Conservation (phyloP, 2,888 invertebrate species). For the Lottia gigantea region DNA sequence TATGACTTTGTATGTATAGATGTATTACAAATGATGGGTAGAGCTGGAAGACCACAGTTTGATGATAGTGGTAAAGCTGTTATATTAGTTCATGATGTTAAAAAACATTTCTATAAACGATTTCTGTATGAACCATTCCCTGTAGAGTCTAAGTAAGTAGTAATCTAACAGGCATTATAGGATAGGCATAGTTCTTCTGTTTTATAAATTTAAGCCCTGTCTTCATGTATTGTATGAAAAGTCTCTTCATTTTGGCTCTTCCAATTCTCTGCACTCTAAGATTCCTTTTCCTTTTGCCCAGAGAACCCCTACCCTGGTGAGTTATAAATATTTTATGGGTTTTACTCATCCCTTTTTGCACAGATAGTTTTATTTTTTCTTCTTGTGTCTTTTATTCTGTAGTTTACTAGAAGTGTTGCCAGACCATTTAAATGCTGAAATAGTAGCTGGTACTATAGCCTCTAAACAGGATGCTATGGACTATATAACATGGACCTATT, state of each 20-base stretch:
- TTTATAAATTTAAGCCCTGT: too few relatives aligned
- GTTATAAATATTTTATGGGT: too few relatives aligned
- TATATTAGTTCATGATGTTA: conserved; percentile 87
- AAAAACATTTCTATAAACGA: conserved; percentile 98
- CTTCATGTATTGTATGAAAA: too few relatives aligned
- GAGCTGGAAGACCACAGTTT: conserved; percentile 97
- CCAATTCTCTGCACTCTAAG: too few relatives aligned
- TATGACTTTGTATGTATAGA: conserved; percentile 71
- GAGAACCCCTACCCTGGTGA: too few relatives aligned
- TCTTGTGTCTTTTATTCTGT: conserved; percentile 15
- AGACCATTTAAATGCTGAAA: conserved; percentile 97
- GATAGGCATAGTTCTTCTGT: not conserved
- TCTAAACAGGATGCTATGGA: conserved; percentile 93
- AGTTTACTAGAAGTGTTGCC: conserved; percentile 89
- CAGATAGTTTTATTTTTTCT: too few relatives aligned
- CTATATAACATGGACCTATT: conserved; percentile 98
- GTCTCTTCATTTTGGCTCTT: too few relatives aligned
- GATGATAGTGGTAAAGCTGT: conserved; percentile 84
- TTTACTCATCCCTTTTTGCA: too few relatives aligned
- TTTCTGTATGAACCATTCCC: conserved; percentile 99
- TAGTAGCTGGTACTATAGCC: conserved; percentile 91
- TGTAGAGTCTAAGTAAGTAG: conserved; percentile 82
- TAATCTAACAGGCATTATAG: not conserved
- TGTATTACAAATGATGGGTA: conserved; percentile 99
- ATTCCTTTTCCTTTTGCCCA: too few relatives aligned